phyloP scores from a whole-genome alignment of 2,888 invertebrate species.

The Lepidocyrtinus sp. region DNA sequence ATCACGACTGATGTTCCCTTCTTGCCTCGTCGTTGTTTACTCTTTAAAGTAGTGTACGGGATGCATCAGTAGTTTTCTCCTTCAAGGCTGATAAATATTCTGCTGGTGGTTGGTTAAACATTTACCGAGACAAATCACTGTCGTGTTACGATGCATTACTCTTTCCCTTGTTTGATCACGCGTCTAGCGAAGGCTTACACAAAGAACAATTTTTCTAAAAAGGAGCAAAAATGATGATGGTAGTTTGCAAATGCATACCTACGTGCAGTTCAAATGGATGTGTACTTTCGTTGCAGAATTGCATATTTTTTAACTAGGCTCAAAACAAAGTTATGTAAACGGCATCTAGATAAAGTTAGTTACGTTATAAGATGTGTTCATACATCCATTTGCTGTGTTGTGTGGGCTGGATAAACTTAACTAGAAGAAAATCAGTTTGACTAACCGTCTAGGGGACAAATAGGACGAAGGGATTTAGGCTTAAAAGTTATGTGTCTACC shows the following conservation, averaged over 20 bases:
- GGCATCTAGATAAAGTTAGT: too few species aligned
- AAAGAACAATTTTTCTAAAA: not conserved
- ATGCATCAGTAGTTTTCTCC: not conserved
- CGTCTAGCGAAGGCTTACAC: not conserved
- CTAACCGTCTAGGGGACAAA: too few species aligned
- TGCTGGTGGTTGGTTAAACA: conserved; percentile 17
- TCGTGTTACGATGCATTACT: conserved; percentile 7
- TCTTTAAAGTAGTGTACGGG: not conserved
- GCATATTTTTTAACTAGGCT: too few species aligned
- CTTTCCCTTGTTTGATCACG: conserved; percentile 5
- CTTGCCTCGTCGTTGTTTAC: not conserved
- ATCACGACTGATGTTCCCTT: not conserved
- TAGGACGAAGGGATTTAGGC: not conserved
- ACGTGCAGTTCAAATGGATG: too few species aligned
- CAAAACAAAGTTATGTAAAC: too few species aligned
- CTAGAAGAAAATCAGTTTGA: too few species aligned
- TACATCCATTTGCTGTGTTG: too few species aligned
- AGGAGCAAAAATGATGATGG: not conserved
- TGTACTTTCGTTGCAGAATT: too few species aligned
- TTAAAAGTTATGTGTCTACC: not conserved
- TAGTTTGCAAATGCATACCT: not conserved
- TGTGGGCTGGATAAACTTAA: too few species aligned
- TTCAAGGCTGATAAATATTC: conserved; percentile 19
- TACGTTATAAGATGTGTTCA: too few species aligned
- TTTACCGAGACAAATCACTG: conserved; percentile 18